Base-by-base conservation (phyloP, 2,888 invertebrate species). In the Invenusta paracnida region DNA sequence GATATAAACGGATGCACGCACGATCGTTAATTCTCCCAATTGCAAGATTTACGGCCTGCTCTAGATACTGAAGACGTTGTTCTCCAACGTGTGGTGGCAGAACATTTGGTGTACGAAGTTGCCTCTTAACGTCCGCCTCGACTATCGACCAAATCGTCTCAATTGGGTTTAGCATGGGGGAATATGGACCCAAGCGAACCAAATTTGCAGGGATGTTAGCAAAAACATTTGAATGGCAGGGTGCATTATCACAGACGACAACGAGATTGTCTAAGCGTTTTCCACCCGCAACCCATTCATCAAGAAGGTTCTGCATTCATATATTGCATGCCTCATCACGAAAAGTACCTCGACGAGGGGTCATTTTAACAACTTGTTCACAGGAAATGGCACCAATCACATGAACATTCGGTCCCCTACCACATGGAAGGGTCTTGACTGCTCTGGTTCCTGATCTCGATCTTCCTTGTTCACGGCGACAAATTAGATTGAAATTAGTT, bases 141-240 rank as follows among this genome's bases (percentile, higher is more conserved):
- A 48, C 17, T 48, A 11, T 48, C 48, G 79, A 79, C 79, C 79
- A 79, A 79, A 79, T 79, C 2, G 23, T 79, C n/a, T 79, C 79
- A 79, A 79, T 5, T n/a, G 79, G 79, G 23, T 79, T 79, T 25
- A 79, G n/a, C 79, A 79, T 79, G 5, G 79, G 23, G 23, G 11
- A 11, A 79, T 79, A 79, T 25, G 79, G 79, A 11, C 27, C 79
- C 23, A 79, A 27, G 11, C 27, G 5, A 2, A 79, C 5, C 79
- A 79, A 11, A 11, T n/a, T 25, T 79, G 5, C 5, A 5, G 5
- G 23, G 23, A 2, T 79, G 23, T 27, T 23, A 11, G 2, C 2
- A 27, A 79, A 25, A 11, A 79, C 79, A 11, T n/a, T n/a, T 79
- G 79, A 79, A 79, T 79, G 79, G 11, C 5, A 79, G 5, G 79